These are phyloP conservation scores for Diploptera punctata DNA, from an alignment of 2,888 invertebrate species.

Conservation along the genomic window DNA sequence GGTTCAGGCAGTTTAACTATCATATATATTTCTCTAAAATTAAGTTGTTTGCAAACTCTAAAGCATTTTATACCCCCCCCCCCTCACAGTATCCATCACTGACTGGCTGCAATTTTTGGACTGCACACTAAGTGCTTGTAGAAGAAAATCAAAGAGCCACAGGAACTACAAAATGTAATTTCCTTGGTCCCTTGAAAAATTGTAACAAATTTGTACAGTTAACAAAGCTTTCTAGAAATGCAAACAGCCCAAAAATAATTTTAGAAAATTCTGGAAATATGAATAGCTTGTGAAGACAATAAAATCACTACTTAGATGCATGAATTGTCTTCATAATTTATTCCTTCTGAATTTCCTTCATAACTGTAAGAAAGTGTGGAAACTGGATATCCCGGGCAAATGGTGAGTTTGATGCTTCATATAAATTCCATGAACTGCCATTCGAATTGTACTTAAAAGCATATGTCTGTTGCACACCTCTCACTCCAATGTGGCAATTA, in stretches of 20 bases:
- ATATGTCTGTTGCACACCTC: neutral
- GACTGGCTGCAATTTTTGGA: too few relatives aligned
- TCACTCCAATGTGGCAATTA: neutral
- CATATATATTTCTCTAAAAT: neutral
- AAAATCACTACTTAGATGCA: too few relatives aligned
- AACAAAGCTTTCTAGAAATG: too few relatives aligned
- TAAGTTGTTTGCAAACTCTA: neutral
- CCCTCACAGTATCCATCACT: neutral
- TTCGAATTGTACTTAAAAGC: conserved; percentile 17
- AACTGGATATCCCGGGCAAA: neutral
- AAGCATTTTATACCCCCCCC: neutral
- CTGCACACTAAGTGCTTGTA: too few relatives aligned
- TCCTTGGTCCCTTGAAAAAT: too few relatives aligned
- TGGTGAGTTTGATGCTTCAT: neutral
- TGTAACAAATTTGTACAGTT: too few relatives aligned
- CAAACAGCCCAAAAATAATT: too few relatives aligned
- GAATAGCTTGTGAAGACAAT: too few relatives aligned
- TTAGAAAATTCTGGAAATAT: too few relatives aligned
- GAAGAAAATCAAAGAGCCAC: neutral
- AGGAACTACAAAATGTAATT: neutral
- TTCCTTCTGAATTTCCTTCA: too few relatives aligned
- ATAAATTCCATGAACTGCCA: neutral
- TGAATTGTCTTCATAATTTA: too few relatives aligned
- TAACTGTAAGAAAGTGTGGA: too few relatives aligned
- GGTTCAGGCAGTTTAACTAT: conserved; percentile 21